Evolutionary conservation across 2,113 vertebrate genomes (phyloP).

Genomic region (Osmerus eperlanus): DNA sequence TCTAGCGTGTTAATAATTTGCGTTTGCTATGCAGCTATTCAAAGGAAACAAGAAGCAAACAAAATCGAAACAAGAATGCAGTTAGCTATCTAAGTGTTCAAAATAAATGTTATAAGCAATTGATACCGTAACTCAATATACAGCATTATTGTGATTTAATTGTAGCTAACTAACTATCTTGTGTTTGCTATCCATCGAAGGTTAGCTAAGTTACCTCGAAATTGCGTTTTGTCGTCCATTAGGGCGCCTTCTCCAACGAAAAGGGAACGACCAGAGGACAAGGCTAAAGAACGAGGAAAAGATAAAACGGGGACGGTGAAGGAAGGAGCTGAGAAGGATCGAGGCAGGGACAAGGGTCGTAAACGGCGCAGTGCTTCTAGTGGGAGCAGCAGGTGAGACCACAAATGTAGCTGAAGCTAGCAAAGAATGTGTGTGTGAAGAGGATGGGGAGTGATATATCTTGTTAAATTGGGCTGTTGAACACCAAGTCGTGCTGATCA

Average conservation of each 20-base stretch:
- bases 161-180: too few species aligned
- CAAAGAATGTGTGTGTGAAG: not conserved
- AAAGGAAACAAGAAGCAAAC: too few species aligned
- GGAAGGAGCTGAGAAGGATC: slow-evolving; percentile 81
- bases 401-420: not conserved
- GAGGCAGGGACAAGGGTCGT: slow-evolving; percentile 81
- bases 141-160: too few species aligned
- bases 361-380: slow-evolving; percentile 85
- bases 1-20: too few species aligned
- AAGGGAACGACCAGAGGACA: slow-evolving; percentile 81
- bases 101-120: too few species aligned
- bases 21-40: too few species aligned
- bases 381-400: slow-evolving; percentile 84
- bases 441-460: not conserved
- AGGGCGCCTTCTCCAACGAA: slow-evolving; percentile 92
- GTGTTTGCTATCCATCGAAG: too few species aligned
- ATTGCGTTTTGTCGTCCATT: not conserved
- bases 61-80: too few species aligned
- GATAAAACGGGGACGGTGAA: slow-evolving; percentile 79
- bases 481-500: not conserved
- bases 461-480: not conserved
- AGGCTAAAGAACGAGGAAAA: slow-evolving; percentile 59
- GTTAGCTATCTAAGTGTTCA: too few species aligned
- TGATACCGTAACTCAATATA: too few species aligned
- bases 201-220: too few species aligned